phyloP scores from a whole-genome alignment of 2,888 invertebrate species.

The Eupeodes luniger region DNA sequence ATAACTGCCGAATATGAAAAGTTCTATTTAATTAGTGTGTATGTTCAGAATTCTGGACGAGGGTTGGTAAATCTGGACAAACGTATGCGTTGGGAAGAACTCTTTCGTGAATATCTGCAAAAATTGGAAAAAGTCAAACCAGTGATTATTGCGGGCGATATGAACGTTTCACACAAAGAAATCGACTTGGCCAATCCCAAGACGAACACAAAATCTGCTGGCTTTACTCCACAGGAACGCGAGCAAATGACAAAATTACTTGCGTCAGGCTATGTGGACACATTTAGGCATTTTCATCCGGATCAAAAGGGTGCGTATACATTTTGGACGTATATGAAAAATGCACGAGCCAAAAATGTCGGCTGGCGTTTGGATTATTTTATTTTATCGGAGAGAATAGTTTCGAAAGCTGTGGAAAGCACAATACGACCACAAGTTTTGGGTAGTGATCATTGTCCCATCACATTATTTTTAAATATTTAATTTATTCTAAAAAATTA shows the following conservation, averaged over 20 bases:
- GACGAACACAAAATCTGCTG: constrained; percentile 95
- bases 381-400: constrained; percentile 92
- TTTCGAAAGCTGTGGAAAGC: constrained; percentile 92
- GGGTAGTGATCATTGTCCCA: constrained; percentile 99
- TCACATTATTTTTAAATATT: constrained; percentile 89
- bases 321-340: constrained; percentile 97
- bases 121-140: constrained; percentile 94
- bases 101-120: constrained; percentile 91
- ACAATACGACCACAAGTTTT: constrained; percentile 91
- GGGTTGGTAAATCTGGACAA: constrained; percentile 94
- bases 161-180: constrained; percentile 98
- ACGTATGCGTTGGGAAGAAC: constrained; percentile 95
- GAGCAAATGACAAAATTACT: constrained; percentile 95
- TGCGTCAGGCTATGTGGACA: constrained; percentile 93
- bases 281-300: constrained; percentile 94
- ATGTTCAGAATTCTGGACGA: constrained; percentile 97
- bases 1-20: constrained; percentile 97
- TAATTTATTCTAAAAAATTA: constrained; percentile 77
- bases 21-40: constrained; percentile 94
- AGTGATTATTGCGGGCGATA: constrained; percentile 97
- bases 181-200: constrained; percentile 98
- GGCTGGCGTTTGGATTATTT: constrained; percentile 99
- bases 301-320: constrained; percentile 93
- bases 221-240: constrained; percentile 97
- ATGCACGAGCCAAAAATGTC: constrained; percentile 94